Base-by-base conservation (phyloP, 2,797 vertebrate species). In the Valencia hispanica region DNA sequence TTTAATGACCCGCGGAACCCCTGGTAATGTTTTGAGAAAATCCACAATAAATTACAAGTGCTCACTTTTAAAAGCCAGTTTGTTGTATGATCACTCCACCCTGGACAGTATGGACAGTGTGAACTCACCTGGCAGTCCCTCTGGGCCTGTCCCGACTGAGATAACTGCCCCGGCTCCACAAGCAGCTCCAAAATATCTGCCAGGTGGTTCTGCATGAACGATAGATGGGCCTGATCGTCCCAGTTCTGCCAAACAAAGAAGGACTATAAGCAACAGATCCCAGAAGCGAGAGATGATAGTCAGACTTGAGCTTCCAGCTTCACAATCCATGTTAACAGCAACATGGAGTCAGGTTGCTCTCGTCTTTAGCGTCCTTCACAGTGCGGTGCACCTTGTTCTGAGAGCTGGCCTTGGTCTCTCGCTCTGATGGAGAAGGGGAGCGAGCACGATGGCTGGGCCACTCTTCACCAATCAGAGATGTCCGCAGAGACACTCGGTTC, bases 381-480 rank as follows among this genome's bases (percentile, higher is more conserved):
- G 68, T 10, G 34, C 78, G 41, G n/a, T 1, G 17, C 69, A 99
- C 98, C 97, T 99, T 99, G 85, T 95, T 97, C 51, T 97, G 96
- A 6, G 93, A 93, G 84, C 85, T 90, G 1, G 95, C 94, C 91
- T 97, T 97, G 51, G 95, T 89, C 32, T 95, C 88, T 63, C 96
- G 89, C 57, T 97, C 92, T 41, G 95, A 93, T n/a, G 88, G 93
- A 47, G 96, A 95, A 3, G 87, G 93, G 17, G 94, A 95, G 86
- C 94, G 96, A 47, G 91, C 90, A 50, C 96, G 95, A 48, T 91
- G 92, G 86, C 95, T 97, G 55, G 98, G 98, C 98, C 98, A 99
- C 77, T 99, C 98, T 78, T 99, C 98, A 1, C 97, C 97, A 4
- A 98, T 96, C 85, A 98, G 90, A 34, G 98, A 98, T 3, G 94